phyloP scores from a whole-genome alignment of 2,888 invertebrate genomes.

The Aelia acuminata region DNA sequence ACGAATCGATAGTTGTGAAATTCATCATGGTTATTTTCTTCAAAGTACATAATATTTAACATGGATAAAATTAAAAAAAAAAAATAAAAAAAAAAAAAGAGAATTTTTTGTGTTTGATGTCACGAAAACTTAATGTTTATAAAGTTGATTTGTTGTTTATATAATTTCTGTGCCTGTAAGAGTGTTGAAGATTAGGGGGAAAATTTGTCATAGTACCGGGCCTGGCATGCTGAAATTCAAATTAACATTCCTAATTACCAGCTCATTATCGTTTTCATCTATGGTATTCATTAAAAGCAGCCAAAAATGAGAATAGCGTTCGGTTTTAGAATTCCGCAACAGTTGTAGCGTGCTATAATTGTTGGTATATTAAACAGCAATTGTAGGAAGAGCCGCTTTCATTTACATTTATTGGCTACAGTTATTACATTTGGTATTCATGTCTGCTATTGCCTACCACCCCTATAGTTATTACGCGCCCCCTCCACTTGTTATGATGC shows the following conservation, averaged over 20 bases:
- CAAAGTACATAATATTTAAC: too few species aligned
- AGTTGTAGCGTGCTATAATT: neutral
- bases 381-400: neutral
- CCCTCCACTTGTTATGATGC: neutral
- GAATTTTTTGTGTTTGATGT: too few species aligned
- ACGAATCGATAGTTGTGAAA: too few species aligned
- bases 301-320: neutral
- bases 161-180: too few species aligned
- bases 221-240: too few species aligned
- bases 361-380: constrained; percentile 20
- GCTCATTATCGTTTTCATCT: neutral
- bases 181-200: too few species aligned
- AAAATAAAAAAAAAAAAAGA: too few species aligned
- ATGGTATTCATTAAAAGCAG: neutral
- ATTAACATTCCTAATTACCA: neutral
- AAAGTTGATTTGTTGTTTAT: too few species aligned
- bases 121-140: too few species aligned
- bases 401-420: constrained; percentile 20
- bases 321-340: neutral
- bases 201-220: too few species aligned
- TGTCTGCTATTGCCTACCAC: neutral
- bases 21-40: too few species aligned
- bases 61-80: too few species aligned
- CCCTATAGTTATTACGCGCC: neutral
- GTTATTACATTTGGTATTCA: constrained; percentile 41